Conservation (phyloP, 1,140 invertebrate species). For the Drosophila littoralis region DNA sequence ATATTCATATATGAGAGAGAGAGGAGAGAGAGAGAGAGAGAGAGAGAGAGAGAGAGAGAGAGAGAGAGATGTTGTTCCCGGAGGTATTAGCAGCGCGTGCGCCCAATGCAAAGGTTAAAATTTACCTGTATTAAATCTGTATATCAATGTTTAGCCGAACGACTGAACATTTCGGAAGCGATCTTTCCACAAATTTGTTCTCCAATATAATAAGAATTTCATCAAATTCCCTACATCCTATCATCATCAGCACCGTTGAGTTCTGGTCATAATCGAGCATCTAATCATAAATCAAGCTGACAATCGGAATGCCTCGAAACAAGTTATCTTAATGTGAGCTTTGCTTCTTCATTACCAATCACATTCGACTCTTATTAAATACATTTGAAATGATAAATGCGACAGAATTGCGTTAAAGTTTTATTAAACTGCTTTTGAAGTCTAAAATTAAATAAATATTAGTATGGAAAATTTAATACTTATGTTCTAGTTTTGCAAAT, state of each 20-base stretch:
- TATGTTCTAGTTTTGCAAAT: no score
- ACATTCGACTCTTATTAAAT: not conserved
- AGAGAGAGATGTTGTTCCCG: not conserved
- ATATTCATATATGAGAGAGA: not conserved
- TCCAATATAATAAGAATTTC: slow-evolving; percentile 17
- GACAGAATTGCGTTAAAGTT: not conserved
- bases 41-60: no score
- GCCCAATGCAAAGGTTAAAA: slow-evolving; percentile 13
- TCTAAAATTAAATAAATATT: no score
- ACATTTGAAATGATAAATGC: not conserved
- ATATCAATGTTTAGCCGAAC: no score
- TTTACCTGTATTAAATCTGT: slow-evolving; percentile 2
- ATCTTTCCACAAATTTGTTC: not conserved
- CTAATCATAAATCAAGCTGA: slow-evolving; percentile 8
- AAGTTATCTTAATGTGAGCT: slow-evolving; percentile 22
- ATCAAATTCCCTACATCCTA: slow-evolving; percentile 15
- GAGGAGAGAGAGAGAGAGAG: no score
- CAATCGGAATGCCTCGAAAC: slow-evolving; percentile 15
- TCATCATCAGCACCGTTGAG: slow-evolving; percentile 1
- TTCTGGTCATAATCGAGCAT: no score
- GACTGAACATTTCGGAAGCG: no score
- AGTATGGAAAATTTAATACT: no score
- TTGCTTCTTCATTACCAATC: slow-evolving; percentile 8
- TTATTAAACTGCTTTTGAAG: no score
- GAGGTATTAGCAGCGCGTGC: slow-evolving; percentile 33